Percentiles rank a stretch among this genome's conserved stretches.
phyloP scores from a whole-genome alignment of 2,888 invertebrate genomes.

The Myopa testacea region DNA sequence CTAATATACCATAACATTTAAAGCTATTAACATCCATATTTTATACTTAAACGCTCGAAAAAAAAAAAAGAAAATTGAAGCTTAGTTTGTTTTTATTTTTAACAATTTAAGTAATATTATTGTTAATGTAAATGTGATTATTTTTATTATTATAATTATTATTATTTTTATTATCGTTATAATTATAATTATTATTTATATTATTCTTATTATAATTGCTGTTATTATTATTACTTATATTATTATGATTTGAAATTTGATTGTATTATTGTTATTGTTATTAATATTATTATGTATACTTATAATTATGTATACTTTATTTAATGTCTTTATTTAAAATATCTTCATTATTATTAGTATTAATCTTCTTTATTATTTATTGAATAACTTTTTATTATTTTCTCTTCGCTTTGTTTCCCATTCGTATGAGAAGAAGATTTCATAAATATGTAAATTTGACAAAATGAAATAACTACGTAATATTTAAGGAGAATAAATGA shows the following conservation, averaged over 20 bases:
- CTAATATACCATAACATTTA: too few relatives aligned
- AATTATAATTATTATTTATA: too few relatives aligned
- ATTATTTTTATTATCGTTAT: too few relatives aligned
- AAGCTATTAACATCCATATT: too few relatives aligned
- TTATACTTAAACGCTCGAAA: too few relatives aligned
- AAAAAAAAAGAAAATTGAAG: too few relatives aligned
- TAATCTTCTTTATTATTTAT: too few relatives aligned
- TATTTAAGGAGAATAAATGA: slow-evolving; percentile 65
- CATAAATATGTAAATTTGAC: slow-evolving; percentile 39
- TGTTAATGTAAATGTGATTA: too few relatives aligned
- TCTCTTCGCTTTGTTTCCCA: not conserved
- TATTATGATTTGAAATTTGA: not conserved
- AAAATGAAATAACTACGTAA: slow-evolving; percentile 42
- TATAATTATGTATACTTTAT: not conserved
- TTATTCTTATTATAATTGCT: not conserved
- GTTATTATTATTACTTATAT: not conserved
- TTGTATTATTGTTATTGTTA: not conserved
- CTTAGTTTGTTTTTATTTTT: too few relatives aligned
- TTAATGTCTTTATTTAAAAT: not conserved
- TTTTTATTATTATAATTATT: too few relatives aligned
- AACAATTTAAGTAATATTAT: too few relatives aligned
- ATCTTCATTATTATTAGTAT: not conserved
- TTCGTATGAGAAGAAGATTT: not conserved
- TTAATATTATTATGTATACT: not conserved
- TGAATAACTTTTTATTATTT: not conserved